These are phyloP conservation scores for Mycalesis mineus DNA, from an alignment of 2,888 invertebrate genomes.

Conservation along the genomic window DNA sequence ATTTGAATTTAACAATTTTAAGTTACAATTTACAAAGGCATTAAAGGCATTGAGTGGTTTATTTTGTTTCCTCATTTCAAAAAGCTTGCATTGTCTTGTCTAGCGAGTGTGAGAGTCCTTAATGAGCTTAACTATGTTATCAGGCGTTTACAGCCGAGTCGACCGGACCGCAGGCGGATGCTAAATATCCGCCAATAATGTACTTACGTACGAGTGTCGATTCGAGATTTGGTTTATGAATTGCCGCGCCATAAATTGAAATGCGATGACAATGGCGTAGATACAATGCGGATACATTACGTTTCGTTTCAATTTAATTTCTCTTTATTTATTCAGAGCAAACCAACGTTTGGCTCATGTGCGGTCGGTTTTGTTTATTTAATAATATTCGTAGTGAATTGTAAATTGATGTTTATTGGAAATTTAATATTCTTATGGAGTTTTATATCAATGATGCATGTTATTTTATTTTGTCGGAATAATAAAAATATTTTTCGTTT, in stretches of 20 bases:
- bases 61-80: neutral
- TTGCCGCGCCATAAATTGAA: conserved; percentile 60
- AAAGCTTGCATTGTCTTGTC: conserved; percentile 24
- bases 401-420: conserved; percentile 18
- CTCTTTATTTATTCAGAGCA: conserved; percentile 34
- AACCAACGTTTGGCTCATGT: conserved; percentile 18
- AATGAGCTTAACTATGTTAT: conserved; percentile 56
- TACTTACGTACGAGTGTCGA: conserved; percentile 59
- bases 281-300: conserved; percentile 39
- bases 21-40: neutral
- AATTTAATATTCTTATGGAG: conserved; percentile 17
- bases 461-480: neutral
- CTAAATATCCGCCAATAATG: conserved; percentile 63
- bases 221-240: conserved; percentile 62
- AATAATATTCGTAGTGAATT: conserved; percentile 22
- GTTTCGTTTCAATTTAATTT: conserved; percentile 51
- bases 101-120: conserved; percentile 36
- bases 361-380: conserved; percentile 23
- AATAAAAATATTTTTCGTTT: no score
- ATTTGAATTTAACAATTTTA: no score
- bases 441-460: conserved; percentile 4
- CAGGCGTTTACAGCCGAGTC: conserved; percentile 52
- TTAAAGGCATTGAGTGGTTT: neutral
- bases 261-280: conserved; percentile 44
- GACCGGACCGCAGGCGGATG: conserved; percentile 51